These are phyloP conservation scores for Drosophila truncata DNA, from an alignment of 1,140 invertebrate species.

Conservation along the genomic window DNA sequence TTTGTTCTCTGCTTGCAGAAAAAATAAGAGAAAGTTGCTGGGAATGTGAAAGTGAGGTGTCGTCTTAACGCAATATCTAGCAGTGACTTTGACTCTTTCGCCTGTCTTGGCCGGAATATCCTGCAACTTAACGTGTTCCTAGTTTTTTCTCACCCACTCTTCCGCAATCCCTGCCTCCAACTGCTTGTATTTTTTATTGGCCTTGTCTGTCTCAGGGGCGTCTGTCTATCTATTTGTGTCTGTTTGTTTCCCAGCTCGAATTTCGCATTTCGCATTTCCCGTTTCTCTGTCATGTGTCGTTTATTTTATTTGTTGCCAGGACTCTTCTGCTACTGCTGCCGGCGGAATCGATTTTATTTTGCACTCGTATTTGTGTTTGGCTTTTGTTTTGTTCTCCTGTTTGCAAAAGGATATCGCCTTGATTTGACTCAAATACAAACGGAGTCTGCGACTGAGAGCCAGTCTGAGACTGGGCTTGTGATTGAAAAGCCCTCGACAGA, in stretches of 20 bases:
- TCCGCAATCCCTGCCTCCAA: neutral
- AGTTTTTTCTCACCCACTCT: slow-evolving; percentile 1
- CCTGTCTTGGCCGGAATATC: slow-evolving; percentile 39
- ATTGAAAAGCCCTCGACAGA: slow-evolving; percentile 45
- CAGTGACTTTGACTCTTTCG: slow-evolving; percentile 49
- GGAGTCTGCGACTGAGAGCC: slow-evolving; percentile 16
- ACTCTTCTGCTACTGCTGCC: slow-evolving; percentile 25
- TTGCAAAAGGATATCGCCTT: slow-evolving; percentile 41
- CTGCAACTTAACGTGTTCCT: slow-evolving; percentile 38
- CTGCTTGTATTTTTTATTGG: slow-evolving; percentile 57
- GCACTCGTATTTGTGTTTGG: slow-evolving; percentile 46
- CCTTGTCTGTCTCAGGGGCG: slow-evolving; percentile 57
- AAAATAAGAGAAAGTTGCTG: neutral
- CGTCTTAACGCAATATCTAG: slow-evolving; percentile 53
- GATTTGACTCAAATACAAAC: slow-evolving; percentile 31
- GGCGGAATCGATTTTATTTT: slow-evolving; percentile 75
- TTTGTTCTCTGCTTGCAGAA: neutral
- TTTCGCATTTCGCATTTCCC: slow-evolving; percentile 36
- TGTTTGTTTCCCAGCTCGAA: slow-evolving; percentile 47
- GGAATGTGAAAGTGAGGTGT: slow-evolving; percentile 45
- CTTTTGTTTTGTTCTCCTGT: slow-evolving; percentile 51
- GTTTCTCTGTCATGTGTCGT: slow-evolving; percentile 50
- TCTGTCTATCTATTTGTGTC: slow-evolving; percentile 53
- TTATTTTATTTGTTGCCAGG: slow-evolving; percentile 70
- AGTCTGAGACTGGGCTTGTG: slow-evolving; percentile 35